Percentiles rank a stretch among this genome's conserved stretches.
phyloP scores from a whole-genome alignment of 2,113 vertebrate genomes.

The Piprites chloris region DNA sequence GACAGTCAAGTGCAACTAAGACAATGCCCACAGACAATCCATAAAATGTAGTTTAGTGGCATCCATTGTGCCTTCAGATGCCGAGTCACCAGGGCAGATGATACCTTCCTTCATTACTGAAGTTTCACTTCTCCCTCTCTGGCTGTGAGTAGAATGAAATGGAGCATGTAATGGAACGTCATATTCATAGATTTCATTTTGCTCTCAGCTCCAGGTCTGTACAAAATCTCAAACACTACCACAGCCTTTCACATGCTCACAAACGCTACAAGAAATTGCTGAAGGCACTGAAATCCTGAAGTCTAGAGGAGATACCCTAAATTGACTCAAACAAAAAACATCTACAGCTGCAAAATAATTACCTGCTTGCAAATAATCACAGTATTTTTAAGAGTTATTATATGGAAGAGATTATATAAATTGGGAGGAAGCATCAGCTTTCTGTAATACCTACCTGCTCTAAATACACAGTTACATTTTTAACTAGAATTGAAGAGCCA shows the following conservation, averaged over 20 bases:
- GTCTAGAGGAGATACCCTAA: background rate
- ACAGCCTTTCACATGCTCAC: background rate
- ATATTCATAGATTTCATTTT: background rate
- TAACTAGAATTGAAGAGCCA: conserved; percentile 30
- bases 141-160: conserved; percentile 15
- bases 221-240: background rate
- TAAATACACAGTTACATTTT: background rate
- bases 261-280: background rate
- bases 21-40: background rate
- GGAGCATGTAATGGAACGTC: conserved; percentile 28
- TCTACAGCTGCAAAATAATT: conserved; percentile 17
- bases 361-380: conserved; percentile 21
- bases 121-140: background rate
- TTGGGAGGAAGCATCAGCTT: background rate
- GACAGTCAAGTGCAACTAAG: background rate
- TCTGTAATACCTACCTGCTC: conserved; percentile 27
- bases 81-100: background rate
- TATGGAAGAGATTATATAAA: background rate
- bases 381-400: background rate
- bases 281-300: background rate
- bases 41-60: background rate
- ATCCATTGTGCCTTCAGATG: background rate
- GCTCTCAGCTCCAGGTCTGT: conserved; percentile 4
- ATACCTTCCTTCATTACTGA: background rate
- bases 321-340: background rate